These are phyloP conservation scores for Blennius ocellaris DNA, from an alignment of 2,113 vertebrate genomes.

Conservation along the genomic window DNA sequence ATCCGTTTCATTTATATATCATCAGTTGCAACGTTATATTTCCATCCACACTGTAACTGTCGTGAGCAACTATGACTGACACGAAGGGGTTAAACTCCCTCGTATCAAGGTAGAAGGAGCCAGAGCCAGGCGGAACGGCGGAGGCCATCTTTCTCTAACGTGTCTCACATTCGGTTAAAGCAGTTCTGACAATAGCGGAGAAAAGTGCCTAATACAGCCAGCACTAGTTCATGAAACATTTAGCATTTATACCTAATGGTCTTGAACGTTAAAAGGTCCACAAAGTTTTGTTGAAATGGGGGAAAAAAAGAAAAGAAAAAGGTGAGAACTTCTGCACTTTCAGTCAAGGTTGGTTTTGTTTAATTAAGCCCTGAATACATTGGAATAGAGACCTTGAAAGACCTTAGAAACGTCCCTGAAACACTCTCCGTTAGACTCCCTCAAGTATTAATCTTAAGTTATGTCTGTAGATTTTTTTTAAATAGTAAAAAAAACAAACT, in stretches of 20 bases:
- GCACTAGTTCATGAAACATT: constrained; percentile 30
- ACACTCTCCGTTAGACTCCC: not conserved
- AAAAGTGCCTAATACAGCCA: constrained; percentile 9
- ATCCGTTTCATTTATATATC: too few species aligned
- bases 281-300: not conserved
- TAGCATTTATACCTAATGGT: constrained; percentile 22
- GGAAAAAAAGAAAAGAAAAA: not conserved
- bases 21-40: too few species aligned
- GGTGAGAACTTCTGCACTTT: not conserved
- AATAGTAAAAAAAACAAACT: not conserved
- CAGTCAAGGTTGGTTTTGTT: constrained; percentile 3
- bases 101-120: too few species aligned
- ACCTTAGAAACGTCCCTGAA: not conserved
- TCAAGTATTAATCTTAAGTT: not conserved
- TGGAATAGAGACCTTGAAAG: too few species aligned
- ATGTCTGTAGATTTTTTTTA: not conserved
- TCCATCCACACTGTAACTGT: too few species aligned
- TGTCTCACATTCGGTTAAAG: not conserved
- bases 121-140: too few species aligned
- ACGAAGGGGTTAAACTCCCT: too few species aligned
- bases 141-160: too few species aligned
- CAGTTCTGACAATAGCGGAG: not conserved
- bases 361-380: constrained; percentile 1
- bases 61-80: too few species aligned
- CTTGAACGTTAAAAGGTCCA: constrained; percentile 9